Conservation (phyloP, 2,113 vertebrate genomes). For the Cyprinodon variegatus region DNA sequence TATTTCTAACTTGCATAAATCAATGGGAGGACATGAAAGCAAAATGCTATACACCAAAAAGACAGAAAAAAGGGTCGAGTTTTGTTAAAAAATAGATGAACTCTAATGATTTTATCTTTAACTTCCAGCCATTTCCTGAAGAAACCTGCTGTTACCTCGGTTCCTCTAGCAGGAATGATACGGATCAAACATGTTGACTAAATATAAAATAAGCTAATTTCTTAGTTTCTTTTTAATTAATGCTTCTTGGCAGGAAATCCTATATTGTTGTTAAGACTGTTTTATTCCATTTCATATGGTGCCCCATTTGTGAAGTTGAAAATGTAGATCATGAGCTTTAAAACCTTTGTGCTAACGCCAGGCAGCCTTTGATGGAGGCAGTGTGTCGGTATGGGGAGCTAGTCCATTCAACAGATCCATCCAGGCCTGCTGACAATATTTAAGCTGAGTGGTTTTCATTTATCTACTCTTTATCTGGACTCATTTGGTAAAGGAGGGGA, state of each 20-base stretch:
- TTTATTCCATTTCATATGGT: neutral
- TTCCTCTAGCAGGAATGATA: neutral
- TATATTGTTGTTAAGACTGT: neutral
- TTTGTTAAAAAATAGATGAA: too few relatives aligned
- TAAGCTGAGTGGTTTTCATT: too few relatives aligned
- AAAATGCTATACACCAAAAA: neutral
- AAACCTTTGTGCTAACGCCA: neutral
- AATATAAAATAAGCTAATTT: neutral
- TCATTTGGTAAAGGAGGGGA: too few relatives aligned
- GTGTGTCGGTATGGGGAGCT: neutral
- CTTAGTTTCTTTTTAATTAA: neutral
- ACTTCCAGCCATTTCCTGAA: neutral
- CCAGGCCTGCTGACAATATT: too few relatives aligned
- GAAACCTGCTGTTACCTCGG: neutral
- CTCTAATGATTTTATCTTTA: neutral
- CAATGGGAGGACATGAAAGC: neutral
- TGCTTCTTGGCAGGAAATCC: neutral
- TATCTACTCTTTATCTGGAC: too few relatives aligned
- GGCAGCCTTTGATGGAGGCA: neutral
- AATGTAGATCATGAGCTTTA: neutral
- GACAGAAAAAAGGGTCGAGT: neutral
- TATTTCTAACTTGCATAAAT: conserved; percentile 5
- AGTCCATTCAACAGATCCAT: too few relatives aligned
- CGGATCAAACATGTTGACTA: neutral
- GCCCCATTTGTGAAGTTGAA: neutral